Base-by-base conservation (phyloP, 2,113 vertebrate species). In the Uria aalge region DNA sequence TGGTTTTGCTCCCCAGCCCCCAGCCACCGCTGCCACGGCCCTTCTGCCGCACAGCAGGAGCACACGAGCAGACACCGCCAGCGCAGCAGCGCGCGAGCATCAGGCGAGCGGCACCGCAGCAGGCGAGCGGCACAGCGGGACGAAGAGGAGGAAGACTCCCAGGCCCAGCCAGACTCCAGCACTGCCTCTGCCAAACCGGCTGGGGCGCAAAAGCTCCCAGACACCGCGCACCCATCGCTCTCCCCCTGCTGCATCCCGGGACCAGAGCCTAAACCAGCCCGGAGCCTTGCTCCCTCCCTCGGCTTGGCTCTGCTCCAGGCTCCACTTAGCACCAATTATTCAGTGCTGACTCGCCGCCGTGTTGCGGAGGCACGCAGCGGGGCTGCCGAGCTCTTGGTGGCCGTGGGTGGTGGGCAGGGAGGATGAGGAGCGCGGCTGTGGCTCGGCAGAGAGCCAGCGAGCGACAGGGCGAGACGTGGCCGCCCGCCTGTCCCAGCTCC, bases 261-360 rank as follows among this genome's bases (percentile, higher is more conserved):
- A 59, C 43, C 60, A 41, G 64, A 71, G 66, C 68, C 86, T 40
- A 36, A 60, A 59, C 8, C 80, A 92, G 84, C 41, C 77, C 36
- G 41, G 60, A 64, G 64, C 47, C 16, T n/a, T 20, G n/a, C 75
- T 80, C 41, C 53, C 73, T 80, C 78, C 81, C 72, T 76, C 9
- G 3, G 21, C 69, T 47, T 64, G 90, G 81, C 64, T 48, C 30
- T 43, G 76, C 48, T 81, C 85, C 92, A 84, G 79, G 30, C 75
- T 88, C 45, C 62, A 78, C 85, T 96, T 76, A 85, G 68, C 85
- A 95, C 93, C 76, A 81, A 23, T 97, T 94, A 96, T 89, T 95
- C 74, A 81, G 85, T 26, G 59, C 71, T 2, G 60, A n/a, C 38
- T 66, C 6, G 17, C 60, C 52, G 67, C 36, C 52, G 66, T 15